Conservation (phyloP, 2,113 vertebrate species). For the Mustelus asterias region DNA sequence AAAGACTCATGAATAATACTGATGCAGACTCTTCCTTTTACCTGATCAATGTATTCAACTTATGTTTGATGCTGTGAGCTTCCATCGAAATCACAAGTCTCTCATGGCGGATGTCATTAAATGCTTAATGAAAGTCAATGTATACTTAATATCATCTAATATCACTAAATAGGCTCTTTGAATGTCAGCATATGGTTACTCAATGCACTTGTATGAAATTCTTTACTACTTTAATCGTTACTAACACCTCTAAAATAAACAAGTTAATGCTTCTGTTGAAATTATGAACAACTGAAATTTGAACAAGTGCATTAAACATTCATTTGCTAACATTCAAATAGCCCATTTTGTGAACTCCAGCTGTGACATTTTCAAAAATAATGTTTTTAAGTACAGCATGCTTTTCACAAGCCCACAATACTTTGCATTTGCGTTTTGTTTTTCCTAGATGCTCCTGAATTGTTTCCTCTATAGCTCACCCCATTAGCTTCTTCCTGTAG, state of each 20-base stretch:
- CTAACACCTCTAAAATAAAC: not conserved
- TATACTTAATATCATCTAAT: not conserved
- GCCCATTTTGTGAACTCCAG: not conserved
- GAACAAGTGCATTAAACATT: conserved; percentile 4
- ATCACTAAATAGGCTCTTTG: not conserved
- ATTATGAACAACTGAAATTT: not conserved
- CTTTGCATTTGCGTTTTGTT: not conserved
- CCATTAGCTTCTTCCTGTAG: not conserved
- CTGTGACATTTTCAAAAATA: not conserved
- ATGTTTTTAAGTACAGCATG: not conserved
- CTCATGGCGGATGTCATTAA: not conserved
- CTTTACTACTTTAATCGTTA: not conserved
- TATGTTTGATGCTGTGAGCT: not conserved
- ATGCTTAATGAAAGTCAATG: not conserved
- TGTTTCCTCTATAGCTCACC: not conserved
- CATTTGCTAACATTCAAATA: not conserved
- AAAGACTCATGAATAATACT: not conserved
- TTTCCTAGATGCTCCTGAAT: not conserved
- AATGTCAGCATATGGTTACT: not conserved
- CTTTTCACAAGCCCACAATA: not conserved
- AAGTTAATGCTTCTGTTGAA: conserved; percentile 13
- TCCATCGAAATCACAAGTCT: not conserved
- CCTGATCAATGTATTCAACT: not conserved
- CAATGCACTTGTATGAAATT: not conserved
- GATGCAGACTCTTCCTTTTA: not conserved